Base-by-base conservation (phyloP, 2,797 vertebrate genomes). In the Acanthornis magna region DNA sequence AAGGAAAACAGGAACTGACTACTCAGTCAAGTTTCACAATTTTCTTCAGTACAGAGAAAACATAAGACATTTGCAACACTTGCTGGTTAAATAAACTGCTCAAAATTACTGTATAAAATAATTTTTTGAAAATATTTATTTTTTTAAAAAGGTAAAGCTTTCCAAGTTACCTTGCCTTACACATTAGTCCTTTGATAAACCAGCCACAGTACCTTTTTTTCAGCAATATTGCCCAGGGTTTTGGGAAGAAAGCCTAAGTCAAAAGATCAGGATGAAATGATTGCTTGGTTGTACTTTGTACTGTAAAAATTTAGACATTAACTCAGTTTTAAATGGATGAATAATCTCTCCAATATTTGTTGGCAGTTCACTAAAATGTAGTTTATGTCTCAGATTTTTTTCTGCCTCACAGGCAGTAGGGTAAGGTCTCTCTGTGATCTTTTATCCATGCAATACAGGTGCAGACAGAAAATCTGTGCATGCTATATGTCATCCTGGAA, bases 1-100 rank as follows among this genome's bases (percentile, higher is more conserved):
- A 97, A 95, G 73, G 72, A 94, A 96, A 97, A 93, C 74, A 96
- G 92, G 96, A 97, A 97, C 95, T 97, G 85, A 94, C 79, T 86
- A 75, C 89, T 87, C 75, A 62, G 80, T 4, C 13, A 61, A 85
- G 92, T 97, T 97, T 96, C 97, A 96, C 94, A 89, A 91, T 84
- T 96, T 83, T 97, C 66, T 89, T 91, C 87, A 71, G 71, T 21
- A 45, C 21, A 57, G 85, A 76, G 29, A 82, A 78, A 68, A 16
- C 8, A 32, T 19, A 54, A 93, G 32, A 74, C 16, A 81, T 94
- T 95, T 58, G 32, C 89, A 95, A 96, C 51, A 83, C 27, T 84
- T 42, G 22, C 7, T 85, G 12, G 36, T 84, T 81, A 87, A 74
- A 68, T 55, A 34, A 72, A 7, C 14, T 40, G 13, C 32, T 73